Conservation (phyloP, 2,113 vertebrate species). For the Oxygymnocypris stewartii region DNA sequence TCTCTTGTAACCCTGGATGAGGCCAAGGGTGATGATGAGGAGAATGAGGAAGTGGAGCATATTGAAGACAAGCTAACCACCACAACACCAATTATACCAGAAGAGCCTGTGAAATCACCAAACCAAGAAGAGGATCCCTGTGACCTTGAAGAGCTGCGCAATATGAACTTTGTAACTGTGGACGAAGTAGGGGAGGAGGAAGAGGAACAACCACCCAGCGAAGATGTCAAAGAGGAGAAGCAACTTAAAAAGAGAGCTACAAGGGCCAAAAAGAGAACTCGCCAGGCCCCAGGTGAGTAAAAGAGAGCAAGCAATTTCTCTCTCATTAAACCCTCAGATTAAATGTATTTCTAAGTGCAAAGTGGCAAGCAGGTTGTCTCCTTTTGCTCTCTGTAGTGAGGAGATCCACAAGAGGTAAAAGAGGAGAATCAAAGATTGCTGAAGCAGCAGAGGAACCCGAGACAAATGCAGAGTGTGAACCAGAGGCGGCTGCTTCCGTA, state of each 20-base stretch:
- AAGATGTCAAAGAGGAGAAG: conserved; percentile 21
- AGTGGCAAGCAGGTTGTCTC: not conserved
- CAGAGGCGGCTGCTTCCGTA: not conserved
- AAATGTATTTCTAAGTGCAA: not conserved
- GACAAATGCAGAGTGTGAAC: not conserved
- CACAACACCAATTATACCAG: conserved; percentile 62
- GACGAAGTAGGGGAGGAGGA: conserved; percentile 84
- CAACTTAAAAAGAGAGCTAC: conserved; percentile 28
- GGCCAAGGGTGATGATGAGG: conserved; percentile 76
- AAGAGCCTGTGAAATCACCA: conserved; percentile 71
- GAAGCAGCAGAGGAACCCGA: conserved; percentile 30
- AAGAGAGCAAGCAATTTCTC: not conserved
- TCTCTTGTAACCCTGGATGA: conserved; percentile 80
- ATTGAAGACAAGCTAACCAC: conserved; percentile 35
- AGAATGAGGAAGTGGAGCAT: conserved; percentile 46
- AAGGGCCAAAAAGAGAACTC: conserved; percentile 43
- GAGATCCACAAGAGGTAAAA: conserved; percentile 47
- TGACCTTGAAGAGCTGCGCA: conserved; percentile 69
- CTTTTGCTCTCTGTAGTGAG: conserved; percentile 44
- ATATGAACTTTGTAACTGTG: conserved; percentile 83
- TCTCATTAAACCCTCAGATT: not conserved
- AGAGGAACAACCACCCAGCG: conserved; percentile 57
- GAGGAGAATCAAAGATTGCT: not conserved
- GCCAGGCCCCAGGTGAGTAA: conserved; percentile 44
- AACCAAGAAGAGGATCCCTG: conserved; percentile 67